Percentiles rank a stretch among this genome's conserved stretches.
phyloP scores from a whole-genome alignment of 2,113 vertebrate species.

The Narcine bancroftii region DNA sequence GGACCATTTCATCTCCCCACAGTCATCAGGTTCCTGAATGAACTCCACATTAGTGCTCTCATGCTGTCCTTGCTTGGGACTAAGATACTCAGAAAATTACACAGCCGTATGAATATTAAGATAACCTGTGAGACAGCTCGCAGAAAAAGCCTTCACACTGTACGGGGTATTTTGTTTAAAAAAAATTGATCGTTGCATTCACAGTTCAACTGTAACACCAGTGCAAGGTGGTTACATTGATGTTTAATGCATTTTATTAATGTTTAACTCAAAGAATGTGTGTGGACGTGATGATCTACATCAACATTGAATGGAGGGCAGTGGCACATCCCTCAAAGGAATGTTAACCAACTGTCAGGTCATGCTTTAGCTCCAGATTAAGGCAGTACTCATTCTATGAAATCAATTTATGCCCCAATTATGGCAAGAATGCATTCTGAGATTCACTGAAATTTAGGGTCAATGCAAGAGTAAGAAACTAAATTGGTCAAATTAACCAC shows the following conservation, averaged over 20 bases:
- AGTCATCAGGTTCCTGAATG: too few species aligned
- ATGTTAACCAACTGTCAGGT: not conserved
- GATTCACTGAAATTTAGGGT: not conserved
- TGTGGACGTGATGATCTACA: not conserved
- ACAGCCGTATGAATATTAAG: too few species aligned
- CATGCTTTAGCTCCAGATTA: not conserved
- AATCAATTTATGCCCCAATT: not conserved
- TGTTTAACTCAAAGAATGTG: not conserved
- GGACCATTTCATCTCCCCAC: too few species aligned
- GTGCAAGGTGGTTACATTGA: not conserved
- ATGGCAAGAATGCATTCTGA: not conserved
- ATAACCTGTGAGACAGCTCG: too few species aligned
- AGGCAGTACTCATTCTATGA: not conserved
- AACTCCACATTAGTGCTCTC: too few species aligned
- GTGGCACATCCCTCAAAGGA: not conserved
- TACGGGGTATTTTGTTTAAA: too few species aligned
- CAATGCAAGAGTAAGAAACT: not conserved
- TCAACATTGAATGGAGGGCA: not conserved
- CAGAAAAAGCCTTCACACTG: too few species aligned
- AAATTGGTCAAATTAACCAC: not conserved
- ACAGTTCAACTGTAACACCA: too few species aligned
- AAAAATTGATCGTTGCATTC: too few species aligned
- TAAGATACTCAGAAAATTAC: too few species aligned
- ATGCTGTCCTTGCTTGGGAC: too few species aligned
- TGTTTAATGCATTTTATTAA: too few species aligned